Base-by-base conservation (phyloP, 1,140 invertebrate species). In the Drosophila paulistorum region DNA sequence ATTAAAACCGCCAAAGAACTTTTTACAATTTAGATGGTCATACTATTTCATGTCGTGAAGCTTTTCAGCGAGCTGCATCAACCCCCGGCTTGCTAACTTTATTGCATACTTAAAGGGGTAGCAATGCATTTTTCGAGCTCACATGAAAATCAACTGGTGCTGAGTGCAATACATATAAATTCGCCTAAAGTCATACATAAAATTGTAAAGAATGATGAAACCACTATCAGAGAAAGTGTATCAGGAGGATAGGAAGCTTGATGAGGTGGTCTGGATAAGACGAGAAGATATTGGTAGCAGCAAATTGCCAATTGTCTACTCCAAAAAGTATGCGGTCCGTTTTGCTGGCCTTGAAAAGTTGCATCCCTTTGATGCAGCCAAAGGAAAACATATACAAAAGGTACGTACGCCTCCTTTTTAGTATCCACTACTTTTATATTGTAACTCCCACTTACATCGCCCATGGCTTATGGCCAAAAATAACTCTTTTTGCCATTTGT, bases 361-460 rank as follows among this genome's bases (percentile, higher is more conserved):
- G 14, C 97, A 98, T 94, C 95, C 96, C n/a, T 98, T 98, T 93
- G 97, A 98, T 94, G 94, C 97, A 2, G 94, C 94, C 75, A 98
- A 98, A 94, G 98, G 97, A 95, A 94, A 94, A 61, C 95, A 95
- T 90, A 95, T 98, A 86, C 95, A 93, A 90, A 93, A 95, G 94
- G 96, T 96, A 64, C 58, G 62, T 65, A 33, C 3, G 6, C 30
- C 7, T 13, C 17, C 10, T 35, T 7, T 20, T n/a, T 13, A 4
- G 3, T 26, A 4, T 4, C 2, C 2, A 26, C 2, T 26, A 26
- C 11, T n/a, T 5, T 1, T 14, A 57, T 7, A n/a, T 1, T 11
- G 9, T 9, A 26, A 17, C 11, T 23, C 9, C 39, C 10, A 14
- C 11, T 39, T 54, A 35, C 30, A 7, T n/a, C 48, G 23, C 45